These are phyloP conservation scores for Cydia pomonella DNA, from an alignment of 1,140 invertebrate species.

Conservation along the genomic window DNA sequence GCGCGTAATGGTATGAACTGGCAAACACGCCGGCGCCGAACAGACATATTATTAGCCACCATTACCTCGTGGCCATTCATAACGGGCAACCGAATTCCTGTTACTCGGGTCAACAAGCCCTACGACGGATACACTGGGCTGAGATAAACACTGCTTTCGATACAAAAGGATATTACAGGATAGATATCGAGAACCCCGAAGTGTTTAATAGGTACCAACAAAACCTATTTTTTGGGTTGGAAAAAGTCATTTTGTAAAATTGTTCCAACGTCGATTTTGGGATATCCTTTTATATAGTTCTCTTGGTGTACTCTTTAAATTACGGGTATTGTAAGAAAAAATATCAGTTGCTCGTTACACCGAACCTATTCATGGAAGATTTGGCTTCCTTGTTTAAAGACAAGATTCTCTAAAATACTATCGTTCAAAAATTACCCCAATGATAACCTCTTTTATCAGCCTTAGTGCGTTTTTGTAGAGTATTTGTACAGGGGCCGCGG, in stretches of 20 bases:
- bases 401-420: background rate
- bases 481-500: background rate
- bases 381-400: background rate
- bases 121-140: background rate
- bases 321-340: too few species aligned
- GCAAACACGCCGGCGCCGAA: constrained; percentile 40
- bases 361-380: background rate
- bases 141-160: background rate
- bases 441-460: background rate
- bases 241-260: too few species aligned
- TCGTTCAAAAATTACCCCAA: background rate
- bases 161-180: background rate
- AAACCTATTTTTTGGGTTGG: too few species aligned
- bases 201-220: too few species aligned
- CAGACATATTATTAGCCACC: constrained; percentile 40
- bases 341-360: background rate
- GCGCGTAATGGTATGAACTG: constrained; percentile 51
- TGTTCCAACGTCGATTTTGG: too few species aligned
- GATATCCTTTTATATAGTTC: too few species aligned
- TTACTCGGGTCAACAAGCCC: constrained; percentile 53
- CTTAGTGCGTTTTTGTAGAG: background rate
- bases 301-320: too few species aligned
- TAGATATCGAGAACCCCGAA: background rate
- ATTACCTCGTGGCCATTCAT: constrained; percentile 52
- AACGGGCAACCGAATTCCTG: constrained; percentile 55